Conservation (phyloP, 2,113 vertebrate species). For the Chlamydotis undulata region DNA sequence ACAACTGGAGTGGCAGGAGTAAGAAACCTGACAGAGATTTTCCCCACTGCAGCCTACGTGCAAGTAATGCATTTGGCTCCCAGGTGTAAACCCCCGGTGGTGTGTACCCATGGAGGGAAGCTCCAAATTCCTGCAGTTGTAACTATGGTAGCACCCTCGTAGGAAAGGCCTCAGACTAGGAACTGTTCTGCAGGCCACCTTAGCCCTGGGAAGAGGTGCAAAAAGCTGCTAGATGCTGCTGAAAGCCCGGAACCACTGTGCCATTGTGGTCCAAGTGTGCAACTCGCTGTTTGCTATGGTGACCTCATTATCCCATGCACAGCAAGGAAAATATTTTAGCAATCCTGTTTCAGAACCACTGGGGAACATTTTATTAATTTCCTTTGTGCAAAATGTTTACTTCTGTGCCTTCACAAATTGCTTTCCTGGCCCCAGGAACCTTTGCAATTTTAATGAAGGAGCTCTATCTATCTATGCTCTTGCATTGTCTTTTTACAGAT, state of each 20-base stretch:
- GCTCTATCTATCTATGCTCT: background rate
- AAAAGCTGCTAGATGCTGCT: background rate
- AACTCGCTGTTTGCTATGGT: background rate
- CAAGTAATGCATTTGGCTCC: background rate
- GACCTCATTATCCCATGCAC: background rate
- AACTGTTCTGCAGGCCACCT: background rate
- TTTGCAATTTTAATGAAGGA: constrained; percentile 37
- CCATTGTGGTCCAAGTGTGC: background rate
- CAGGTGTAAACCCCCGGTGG: background rate
- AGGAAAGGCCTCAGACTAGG: background rate
- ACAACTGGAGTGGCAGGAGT: background rate
- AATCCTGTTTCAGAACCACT: background rate
- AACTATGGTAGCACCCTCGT: background rate
- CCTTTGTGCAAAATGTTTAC: constrained; percentile 35
- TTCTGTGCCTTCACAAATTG: constrained; percentile 30
- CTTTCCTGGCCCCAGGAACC: constrained; percentile 10
- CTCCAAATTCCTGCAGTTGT: background rate
- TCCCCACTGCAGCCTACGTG: background rate
- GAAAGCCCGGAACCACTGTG: background rate
- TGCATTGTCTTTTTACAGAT: background rate
- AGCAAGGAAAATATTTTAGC: constrained; percentile 30
- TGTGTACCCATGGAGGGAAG: background rate
- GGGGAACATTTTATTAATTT: constrained; percentile 40
- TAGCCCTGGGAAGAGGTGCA: background rate
- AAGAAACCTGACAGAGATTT: background rate